These are phyloP conservation scores for Vombatus ursinus DNA, from an alignment of 2,113 vertebrate genomes.

Conservation along the genomic window DNA sequence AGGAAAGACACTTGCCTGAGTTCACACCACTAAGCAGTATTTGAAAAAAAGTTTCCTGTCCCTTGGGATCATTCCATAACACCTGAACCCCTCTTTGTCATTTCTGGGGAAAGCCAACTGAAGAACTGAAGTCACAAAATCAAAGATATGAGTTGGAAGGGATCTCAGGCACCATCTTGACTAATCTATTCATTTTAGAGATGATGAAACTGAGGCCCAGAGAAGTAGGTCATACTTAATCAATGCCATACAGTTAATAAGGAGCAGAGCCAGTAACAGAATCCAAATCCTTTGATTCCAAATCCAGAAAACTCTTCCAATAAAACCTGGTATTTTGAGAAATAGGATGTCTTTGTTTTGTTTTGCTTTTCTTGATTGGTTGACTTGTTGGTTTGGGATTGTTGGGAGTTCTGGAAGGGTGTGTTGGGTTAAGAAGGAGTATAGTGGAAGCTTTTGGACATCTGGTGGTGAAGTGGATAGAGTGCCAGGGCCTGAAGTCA, in stretches of 20 bases:
- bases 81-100: not conserved
- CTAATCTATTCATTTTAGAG: not conserved
- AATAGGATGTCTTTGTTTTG: not conserved
- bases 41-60: not conserved
- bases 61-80: not conserved
- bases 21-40: not conserved
- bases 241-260: not conserved
- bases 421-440: not conserved
- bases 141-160: not conserved
- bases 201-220: not conserved
- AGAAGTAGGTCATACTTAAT: not conserved
- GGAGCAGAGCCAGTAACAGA: not conserved
- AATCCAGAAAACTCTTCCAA: not conserved
- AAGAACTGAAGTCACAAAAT: not conserved
- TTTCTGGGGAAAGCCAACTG: not conserved
- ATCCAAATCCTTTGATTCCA: not conserved
- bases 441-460: not conserved
- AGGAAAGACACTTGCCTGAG: not conserved
- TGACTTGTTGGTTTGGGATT: not conserved
- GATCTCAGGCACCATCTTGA: not conserved
- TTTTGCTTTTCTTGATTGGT: not conserved
- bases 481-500: not conserved
- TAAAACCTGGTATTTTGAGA: not conserved
- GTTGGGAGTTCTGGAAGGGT: not conserved
- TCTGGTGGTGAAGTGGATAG: not conserved